Conservation (phyloP, 2,888 invertebrate species). For the Drosophila leonis region DNA sequence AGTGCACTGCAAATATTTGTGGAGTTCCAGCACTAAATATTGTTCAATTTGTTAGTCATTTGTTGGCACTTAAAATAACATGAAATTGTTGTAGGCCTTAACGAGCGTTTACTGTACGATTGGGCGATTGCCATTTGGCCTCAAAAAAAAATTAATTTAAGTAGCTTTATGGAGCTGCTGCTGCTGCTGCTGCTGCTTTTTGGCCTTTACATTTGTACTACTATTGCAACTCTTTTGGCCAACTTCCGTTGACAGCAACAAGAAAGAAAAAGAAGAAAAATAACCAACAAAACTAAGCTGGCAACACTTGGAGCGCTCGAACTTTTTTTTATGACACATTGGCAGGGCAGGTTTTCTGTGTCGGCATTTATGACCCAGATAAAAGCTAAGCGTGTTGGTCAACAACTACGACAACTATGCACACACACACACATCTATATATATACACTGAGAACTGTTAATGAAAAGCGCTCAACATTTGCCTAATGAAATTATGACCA, state of each 20-base stretch:
- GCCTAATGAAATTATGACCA: conserved; percentile 79
- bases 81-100: neutral
- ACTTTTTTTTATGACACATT: conserved; percentile 64
- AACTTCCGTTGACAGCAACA: conserved; percentile 67
- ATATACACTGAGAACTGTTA: conserved; percentile 63
- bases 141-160: conserved; percentile 60
- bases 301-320: conserved; percentile 31
- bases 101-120: conserved; percentile 24
- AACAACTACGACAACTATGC: conserved; percentile 48
- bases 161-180: conserved; percentile 52
- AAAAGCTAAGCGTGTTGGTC: conserved; percentile 73
- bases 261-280: no score
- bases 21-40: neutral
- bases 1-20: neutral
- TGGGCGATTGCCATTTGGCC: conserved; percentile 28
- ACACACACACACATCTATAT: neutral
- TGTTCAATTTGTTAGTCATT: conserved; percentile 1
- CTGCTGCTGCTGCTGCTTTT: conserved; percentile 16
- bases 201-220: conserved; percentile 17
- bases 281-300: conserved; percentile 16
- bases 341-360: conserved; percentile 52
- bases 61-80: neutral
- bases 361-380: conserved; percentile 77
- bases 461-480: conserved; percentile 79
- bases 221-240: conserved; percentile 61